Evolutionary conservation across 2,888 invertebrate species (phyloP).

Genomic region (Bibio marci): DNA sequence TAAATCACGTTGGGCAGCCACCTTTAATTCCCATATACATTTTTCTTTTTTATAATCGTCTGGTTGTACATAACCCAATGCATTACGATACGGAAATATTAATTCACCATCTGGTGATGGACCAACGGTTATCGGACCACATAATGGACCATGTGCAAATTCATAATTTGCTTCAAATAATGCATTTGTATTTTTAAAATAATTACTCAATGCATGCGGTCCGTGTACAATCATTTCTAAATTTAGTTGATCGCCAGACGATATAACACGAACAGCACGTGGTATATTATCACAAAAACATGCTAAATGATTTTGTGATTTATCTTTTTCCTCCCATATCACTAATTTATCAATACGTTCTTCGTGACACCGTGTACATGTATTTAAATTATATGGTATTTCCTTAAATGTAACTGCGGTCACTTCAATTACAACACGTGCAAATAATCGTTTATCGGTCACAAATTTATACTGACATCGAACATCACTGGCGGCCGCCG

Average conservation of each 20-base stretch:
- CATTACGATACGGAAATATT: constrained; percentile 73
- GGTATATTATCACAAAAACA: constrained; percentile 53
- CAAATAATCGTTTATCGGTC: constrained; percentile 64
- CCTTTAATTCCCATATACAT: constrained; percentile 68
- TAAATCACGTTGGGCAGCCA: constrained; percentile 67
- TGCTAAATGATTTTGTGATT: constrained; percentile 50
- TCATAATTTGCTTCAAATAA: constrained; percentile 76
- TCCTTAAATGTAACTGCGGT: constrained; percentile 72
- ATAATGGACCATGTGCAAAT: constrained; percentile 76
- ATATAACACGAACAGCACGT: constrained; percentile 49
- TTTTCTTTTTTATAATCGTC: constrained; percentile 46
- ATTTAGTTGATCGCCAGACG: constrained; percentile 63
- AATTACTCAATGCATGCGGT: constrained; percentile 69
- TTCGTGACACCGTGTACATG: constrained; percentile 72
- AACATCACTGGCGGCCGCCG: constrained; percentile 56
- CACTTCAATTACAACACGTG: constrained; percentile 61
- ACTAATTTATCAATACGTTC: constrained; percentile 71
- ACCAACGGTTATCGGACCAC: constrained; percentile 65
- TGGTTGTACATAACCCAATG: constrained; percentile 38
- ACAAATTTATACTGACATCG: constrained; percentile 70
- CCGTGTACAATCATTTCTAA: constrained; percentile 69
- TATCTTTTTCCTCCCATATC: constrained; percentile 58
- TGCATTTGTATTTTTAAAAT: constrained; percentile 71
- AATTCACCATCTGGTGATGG: constrained; percentile 72
- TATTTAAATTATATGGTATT: constrained; percentile 57